Percentiles rank a stretch among this genome's conserved stretches.
These are phyloP conservation scores for Marmota monax DNA, from an alignment of 2,113 vertebrate genomes.

Conservation along the genomic window DNA sequence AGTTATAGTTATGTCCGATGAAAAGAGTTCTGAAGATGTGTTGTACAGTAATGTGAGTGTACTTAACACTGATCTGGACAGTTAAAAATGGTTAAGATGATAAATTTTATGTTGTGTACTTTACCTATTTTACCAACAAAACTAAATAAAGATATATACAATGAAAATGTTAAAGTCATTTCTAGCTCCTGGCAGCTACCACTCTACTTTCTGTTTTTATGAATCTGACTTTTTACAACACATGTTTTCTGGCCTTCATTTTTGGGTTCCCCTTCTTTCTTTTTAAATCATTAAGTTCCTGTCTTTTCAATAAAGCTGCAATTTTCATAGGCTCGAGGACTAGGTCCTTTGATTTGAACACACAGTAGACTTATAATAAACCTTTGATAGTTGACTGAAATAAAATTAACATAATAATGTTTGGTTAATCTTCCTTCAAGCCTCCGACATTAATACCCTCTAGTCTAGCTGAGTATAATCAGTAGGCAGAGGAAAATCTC, in stretches of 20 bases:
- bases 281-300: constrained; percentile 51
- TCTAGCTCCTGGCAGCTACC: no score
- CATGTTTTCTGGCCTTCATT: not conserved
- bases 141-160: not conserved
- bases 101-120: not conserved
- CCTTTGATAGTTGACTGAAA: constrained; percentile 45
- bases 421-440: constrained; percentile 61
- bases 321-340: not conserved
- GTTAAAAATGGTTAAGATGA: not conserved
- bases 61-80: not conserved
- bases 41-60: not conserved
- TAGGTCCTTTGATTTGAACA: not conserved
- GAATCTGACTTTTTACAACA: not conserved
- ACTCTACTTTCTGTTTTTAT: no score
- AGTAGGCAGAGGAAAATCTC: not conserved
- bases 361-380: constrained; percentile 29
- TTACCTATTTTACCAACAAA: not conserved
- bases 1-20: not conserved
- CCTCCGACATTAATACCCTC: constrained; percentile 28
- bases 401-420: constrained; percentile 59
- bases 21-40: not conserved
- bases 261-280: not conserved
- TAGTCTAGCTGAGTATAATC: not conserved
- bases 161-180: not conserved
- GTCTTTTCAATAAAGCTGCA: not conserved